phyloP scores from a whole-genome alignment of 2,797 vertebrate species.

The Darevskia mixta region DNA sequence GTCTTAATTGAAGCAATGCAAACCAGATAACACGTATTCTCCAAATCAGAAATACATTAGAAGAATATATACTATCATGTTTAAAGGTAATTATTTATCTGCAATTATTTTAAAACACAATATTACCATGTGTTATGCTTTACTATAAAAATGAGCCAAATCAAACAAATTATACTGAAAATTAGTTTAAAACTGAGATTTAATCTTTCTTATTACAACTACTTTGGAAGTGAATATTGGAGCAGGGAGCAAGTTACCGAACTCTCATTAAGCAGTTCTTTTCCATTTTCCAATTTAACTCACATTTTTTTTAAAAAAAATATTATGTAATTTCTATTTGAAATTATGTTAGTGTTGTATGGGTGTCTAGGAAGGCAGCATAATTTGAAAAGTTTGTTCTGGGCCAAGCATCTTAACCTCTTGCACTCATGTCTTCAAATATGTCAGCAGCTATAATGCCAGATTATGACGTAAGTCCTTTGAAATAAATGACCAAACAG shows the following conservation, averaged over 20 bases:
- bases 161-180: neutral
- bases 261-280: neutral
- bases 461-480: slow-evolving; percentile 81
- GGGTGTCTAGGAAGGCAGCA: slow-evolving; percentile 57
- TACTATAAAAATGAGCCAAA: slow-evolving; percentile 7
- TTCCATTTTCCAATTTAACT: neutral
- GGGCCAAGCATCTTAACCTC: slow-evolving; percentile 83
- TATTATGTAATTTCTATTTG: slow-evolving; percentile 57
- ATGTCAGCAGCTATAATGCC: slow-evolving; percentile 82
- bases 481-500: slow-evolving; percentile 85
- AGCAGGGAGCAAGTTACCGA: slow-evolving; percentile 30
- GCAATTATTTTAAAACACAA: slow-evolving; percentile 37
- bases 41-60: slow-evolving; percentile 21
- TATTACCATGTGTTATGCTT: slow-evolving; percentile 46
- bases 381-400: slow-evolving; percentile 66
- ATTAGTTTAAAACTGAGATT: slow-evolving; percentile 18
- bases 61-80: neutral
- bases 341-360: slow-evolving; percentile 28
- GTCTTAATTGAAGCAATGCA: slow-evolving; percentile 48
- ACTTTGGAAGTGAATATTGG: slow-evolving; percentile 6
- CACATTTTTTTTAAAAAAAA: neutral
- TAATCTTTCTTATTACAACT: slow-evolving; percentile 46
- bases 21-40: slow-evolving; percentile 28
- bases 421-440: slow-evolving; percentile 82
- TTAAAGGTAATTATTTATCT: slow-evolving; percentile 53